These are phyloP conservation scores for Gibbula magus DNA, from an alignment of 2,888 invertebrate genomes.

Conservation along the genomic window DNA sequence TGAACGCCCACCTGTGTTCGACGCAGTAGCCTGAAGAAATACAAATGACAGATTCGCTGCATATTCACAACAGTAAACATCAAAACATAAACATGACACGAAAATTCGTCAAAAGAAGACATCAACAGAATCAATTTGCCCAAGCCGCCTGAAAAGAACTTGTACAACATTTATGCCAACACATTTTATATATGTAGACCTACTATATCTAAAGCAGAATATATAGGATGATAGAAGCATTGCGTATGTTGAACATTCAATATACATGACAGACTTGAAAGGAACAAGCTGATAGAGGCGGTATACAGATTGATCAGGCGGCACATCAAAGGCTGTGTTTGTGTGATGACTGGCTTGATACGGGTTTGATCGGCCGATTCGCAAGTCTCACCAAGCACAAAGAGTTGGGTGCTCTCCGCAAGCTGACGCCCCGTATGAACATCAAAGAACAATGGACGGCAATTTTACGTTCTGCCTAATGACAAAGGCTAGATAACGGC, in stretches of 20 bases:
- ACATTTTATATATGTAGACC: too few species aligned
- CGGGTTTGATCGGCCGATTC: slow-evolving; percentile 4
- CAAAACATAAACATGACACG: too few species aligned
- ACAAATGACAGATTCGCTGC: too few species aligned
- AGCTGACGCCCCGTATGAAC: slow-evolving; percentile 22
- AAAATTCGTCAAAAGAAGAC: too few species aligned
- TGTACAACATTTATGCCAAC: too few species aligned
- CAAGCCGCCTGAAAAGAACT: too few species aligned
- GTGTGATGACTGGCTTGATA: slow-evolving; percentile 7
- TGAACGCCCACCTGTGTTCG: too few species aligned
- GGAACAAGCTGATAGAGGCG: background rate
- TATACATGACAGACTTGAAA: background rate
- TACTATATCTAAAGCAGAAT: too few species aligned
- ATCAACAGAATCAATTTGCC: too few species aligned
- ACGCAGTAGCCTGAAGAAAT: too few species aligned
- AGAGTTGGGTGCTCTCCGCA: background rate
- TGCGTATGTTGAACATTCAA: background rate
- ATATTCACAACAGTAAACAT: too few species aligned
- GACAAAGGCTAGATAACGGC: slow-evolving; percentile 13
- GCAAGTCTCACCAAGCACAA: background rate
- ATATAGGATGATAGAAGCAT: too few species aligned
- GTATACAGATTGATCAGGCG: slow-evolving; percentile 1
- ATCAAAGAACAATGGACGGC: slow-evolving; percentile 7
- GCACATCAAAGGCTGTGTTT: slow-evolving; percentile 11
- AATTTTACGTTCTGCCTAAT: slow-evolving; percentile 20